Percentiles rank a stretch among this genome's conserved stretches.
Evolutionary conservation across 2,797 vertebrate species (phyloP).

Genomic region (Xiphophorus birchmanni): DNA sequence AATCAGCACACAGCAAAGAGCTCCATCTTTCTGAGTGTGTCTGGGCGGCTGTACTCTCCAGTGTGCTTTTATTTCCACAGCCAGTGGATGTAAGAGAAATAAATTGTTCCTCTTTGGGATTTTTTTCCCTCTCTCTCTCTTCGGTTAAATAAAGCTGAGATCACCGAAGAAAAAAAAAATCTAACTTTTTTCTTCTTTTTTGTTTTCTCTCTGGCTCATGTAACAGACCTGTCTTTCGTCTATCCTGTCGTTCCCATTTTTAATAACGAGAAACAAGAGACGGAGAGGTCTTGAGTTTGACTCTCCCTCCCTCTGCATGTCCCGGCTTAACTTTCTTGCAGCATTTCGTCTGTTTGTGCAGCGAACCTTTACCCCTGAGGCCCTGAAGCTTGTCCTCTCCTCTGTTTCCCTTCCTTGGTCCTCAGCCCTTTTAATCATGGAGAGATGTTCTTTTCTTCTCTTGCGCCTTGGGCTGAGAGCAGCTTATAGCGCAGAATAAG

Average conservation of each 20-base stretch:
- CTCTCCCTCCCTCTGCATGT: constrained; percentile 34
- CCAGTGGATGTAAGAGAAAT: constrained; percentile 28
- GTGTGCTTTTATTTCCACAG: constrained; percentile 15
- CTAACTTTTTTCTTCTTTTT: constrained; percentile 43
- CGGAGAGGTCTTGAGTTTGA: constrained; percentile 47
- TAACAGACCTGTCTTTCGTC: constrained; percentile 65
- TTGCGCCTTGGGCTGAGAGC: constrained; percentile 69
- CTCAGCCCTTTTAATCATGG: constrained; percentile 76
- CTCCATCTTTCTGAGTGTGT: constrained; percentile 23
- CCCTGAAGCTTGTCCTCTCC: constrained; percentile 67
- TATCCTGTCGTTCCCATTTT: constrained; percentile 45
- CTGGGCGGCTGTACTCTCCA: constrained; percentile 15
- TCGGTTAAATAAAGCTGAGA: constrained; percentile 37
- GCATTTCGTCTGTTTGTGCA: constrained; percentile 64
- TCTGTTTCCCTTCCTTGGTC: constrained; percentile 72
- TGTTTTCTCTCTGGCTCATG: constrained; percentile 60
- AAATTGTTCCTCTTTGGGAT: constrained; percentile 32
- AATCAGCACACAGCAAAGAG: constrained; percentile 20
- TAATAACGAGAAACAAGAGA: constrained; percentile 59
- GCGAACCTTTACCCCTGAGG: constrained; percentile 60
- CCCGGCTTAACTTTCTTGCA: constrained; percentile 44
- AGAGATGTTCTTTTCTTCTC: constrained; percentile 78
- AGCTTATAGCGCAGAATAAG: constrained; percentile 69
- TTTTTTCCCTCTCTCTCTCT: constrained; percentile 11
- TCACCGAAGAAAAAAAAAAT: constrained; percentile 33